phyloP scores from a whole-genome alignment of 2,797 vertebrate genomes.

The Microctenopoma stevenorrisi region DNA sequence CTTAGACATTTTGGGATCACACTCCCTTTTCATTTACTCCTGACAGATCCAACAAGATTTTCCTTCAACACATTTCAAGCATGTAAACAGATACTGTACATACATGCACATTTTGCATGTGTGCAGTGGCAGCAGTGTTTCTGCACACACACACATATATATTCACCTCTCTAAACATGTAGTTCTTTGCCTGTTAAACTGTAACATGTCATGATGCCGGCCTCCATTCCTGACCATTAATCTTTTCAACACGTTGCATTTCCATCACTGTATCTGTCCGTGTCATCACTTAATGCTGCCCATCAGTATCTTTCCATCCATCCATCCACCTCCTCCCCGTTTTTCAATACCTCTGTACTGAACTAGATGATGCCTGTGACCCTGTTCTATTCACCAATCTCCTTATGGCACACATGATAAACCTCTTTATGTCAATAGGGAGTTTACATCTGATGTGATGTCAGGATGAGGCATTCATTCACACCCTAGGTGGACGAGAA shows the following conservation, averaged over 20 bases:
- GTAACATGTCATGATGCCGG: conserved; percentile 9
- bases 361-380: neutral
- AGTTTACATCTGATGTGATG: conserved; percentile 13
- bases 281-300: conserved; percentile 1
- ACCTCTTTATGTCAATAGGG: neutral
- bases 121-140: conserved; percentile 20
- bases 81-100: conserved; percentile 1
- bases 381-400: neutral
- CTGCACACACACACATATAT: conserved; percentile 3
- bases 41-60: neutral
- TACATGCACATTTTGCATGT: neutral
- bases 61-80: neutral
- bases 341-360: neutral
- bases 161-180: conserved; percentile 25
- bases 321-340: neutral
- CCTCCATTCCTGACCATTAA: conserved; percentile 25
- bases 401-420: neutral
- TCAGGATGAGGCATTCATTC: neutral
- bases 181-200: conserved; percentile 18
- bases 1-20: neutral
- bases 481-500: neutral
- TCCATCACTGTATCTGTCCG: conserved; percentile 11
- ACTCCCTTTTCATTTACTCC: neutral
- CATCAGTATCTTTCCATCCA: conserved; percentile 8
- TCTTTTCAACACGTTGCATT: neutral